Evolutionary conservation across 2,797 vertebrate species (phyloP).

Genomic region (Varecia variegata): DNA sequence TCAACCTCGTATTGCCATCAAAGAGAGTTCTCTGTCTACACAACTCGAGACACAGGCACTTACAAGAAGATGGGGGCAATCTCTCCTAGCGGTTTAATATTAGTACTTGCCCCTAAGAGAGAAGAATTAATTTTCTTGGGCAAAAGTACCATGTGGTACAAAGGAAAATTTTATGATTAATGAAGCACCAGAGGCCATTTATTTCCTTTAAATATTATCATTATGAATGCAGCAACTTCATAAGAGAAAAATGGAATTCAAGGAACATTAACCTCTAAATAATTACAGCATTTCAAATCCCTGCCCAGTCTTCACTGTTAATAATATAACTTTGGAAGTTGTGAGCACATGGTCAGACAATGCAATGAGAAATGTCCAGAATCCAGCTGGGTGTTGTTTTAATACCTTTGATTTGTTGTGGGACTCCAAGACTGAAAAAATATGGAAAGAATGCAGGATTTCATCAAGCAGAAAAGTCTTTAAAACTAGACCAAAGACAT

Average conservation of each 20-base stretch:
- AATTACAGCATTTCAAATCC: slow-evolving; percentile 42
- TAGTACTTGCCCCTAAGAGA: slow-evolving; percentile 24
- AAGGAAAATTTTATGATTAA: slow-evolving; percentile 30
- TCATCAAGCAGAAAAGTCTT: background rate
- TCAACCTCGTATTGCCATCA: background rate
- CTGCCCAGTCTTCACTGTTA: background rate
- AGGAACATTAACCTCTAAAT: slow-evolving; percentile 59
- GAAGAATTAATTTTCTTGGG: slow-evolving; percentile 31
- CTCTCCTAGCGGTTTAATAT: slow-evolving; percentile 10
- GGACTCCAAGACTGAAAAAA: background rate
- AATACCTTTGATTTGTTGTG: background rate
- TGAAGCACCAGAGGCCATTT: slow-evolving; percentile 28
- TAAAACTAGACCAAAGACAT: background rate
- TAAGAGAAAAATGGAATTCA: slow-evolving; percentile 61
- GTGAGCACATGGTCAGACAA: background rate
- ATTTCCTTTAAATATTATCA: slow-evolving; percentile 54
- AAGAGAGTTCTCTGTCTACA: background rate
- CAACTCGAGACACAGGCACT: background rate
- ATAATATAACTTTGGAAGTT: background rate
- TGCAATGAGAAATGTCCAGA: background rate
- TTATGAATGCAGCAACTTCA: slow-evolving; percentile 11
- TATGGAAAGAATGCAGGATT: background rate
- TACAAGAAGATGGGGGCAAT: background rate
- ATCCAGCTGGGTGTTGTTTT: background rate
- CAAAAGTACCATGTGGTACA: slow-evolving; percentile 36